These are phyloP conservation scores for Drosophila saltans DNA, from an alignment of 1,140 invertebrate species.

Conservation along the genomic window DNA sequence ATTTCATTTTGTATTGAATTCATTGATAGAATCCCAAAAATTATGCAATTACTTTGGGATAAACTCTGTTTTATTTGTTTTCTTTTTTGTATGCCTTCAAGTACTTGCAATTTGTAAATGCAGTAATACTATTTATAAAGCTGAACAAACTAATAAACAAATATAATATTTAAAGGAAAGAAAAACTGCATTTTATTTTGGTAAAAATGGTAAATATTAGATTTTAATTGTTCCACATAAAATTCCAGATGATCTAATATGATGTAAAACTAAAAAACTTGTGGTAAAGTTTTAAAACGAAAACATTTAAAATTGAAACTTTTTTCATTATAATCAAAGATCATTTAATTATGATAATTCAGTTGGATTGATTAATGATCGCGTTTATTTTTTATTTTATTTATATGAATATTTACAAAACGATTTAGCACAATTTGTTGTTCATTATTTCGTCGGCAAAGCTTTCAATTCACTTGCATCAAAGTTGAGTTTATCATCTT, in stretches of 20 bases:
- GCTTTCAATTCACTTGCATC: not conserved
- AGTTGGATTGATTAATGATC: slow-evolving; percentile 42
- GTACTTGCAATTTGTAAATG: slow-evolving; percentile 18
- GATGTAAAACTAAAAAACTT: not conserved
- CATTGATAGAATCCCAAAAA: not conserved
- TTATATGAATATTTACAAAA: slow-evolving; percentile 59
- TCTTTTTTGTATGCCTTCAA: slow-evolving; percentile 10
- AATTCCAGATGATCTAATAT: too few species aligned
- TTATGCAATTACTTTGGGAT: not conserved
- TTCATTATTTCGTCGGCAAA: slow-evolving; percentile 26
- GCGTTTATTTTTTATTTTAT: slow-evolving; percentile 47
- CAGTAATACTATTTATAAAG: slow-evolving; percentile 16
- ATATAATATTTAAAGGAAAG: slow-evolving; percentile 8
- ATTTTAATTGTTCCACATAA: not conserved
- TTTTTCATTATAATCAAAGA: too few species aligned
- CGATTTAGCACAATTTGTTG: slow-evolving; percentile 58
- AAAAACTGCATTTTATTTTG: not conserved
- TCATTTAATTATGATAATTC: not conserved
- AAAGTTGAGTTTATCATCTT: slow-evolving; percentile 21
- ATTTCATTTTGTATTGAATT: too few species aligned
- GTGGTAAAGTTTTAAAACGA: not conserved
- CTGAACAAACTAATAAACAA: slow-evolving; percentile 21
- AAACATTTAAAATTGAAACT: too few species aligned
- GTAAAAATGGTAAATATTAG: too few species aligned
- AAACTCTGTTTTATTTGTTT: slow-evolving; percentile 6